Base-by-base conservation (phyloP, 2,888 invertebrate species). In the Temnothorax ravouxi region DNA sequence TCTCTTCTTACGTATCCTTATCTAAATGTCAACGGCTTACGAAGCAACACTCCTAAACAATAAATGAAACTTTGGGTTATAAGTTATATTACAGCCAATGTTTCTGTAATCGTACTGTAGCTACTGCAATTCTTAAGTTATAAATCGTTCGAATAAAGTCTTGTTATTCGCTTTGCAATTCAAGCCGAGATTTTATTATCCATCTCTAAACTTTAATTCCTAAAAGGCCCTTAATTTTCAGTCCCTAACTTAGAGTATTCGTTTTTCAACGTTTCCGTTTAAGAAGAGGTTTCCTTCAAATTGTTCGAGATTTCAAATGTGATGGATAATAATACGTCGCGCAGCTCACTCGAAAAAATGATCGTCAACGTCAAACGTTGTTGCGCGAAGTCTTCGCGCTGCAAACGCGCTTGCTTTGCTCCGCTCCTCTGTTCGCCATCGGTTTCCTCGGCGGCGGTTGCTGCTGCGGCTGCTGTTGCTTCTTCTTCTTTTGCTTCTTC, bases 401-500 rank as follows among this genome's bases (percentile, higher is more conserved):
- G 15, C 83, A 87, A 8, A 86, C 88, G 21, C 91, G 91, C 66
- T 92, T 94, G 67, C 91, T 93, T n/a, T 64, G 84, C 3, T 80
- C 84, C 9, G 72, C 56, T 8, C 54, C 56, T 62, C 86, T 88
- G 44, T 88, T 90, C 47, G 91, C 88, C 50, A 91, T 88, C 13
- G 84, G 88, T 21, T 88, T 90, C 4, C 84, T 89, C 13, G 86
- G 84, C 2, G 11, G 82, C 59, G 84, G 83, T 21, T 82, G 25
- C 59, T 84, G 92, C 8, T 11, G 84, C 56, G 84, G n/a, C 50
- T 84, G 92, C 11, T 89, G 25, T 44, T 84, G 92, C 9, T 89
- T 91, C 62, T 89, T 92, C n/a, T 88, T 91, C 82, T 90, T 91
- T 6, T 90, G 91, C 56, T 93, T 94, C 66, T 91, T 94, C 41